These are phyloP conservation scores for Neoarius graeffei DNA, from an alignment of 2,113 vertebrate genomes.

Conservation along the genomic window DNA sequence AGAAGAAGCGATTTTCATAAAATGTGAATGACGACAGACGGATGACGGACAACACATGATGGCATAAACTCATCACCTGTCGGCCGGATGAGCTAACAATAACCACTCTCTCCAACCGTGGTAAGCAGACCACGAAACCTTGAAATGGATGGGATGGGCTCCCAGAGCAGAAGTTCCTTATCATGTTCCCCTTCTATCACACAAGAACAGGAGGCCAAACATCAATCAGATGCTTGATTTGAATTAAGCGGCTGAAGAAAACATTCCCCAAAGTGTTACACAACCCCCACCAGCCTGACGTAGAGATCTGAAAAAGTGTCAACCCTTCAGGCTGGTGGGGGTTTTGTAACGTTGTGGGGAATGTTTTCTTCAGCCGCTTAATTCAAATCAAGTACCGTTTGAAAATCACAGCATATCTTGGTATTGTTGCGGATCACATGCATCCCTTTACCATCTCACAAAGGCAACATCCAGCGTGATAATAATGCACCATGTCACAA, in stretches of 20 bases:
- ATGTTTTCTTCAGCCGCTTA: background rate
- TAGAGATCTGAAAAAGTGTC: background rate
- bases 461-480: background rate
- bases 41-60: no score
- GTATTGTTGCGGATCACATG: background rate
- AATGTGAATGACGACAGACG: no score
- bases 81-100: no score
- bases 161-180: background rate
- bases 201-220: no score
- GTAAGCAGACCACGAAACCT: no score
- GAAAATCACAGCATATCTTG: background rate
- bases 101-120: no score
- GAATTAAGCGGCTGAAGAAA: background rate
- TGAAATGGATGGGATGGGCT: background rate
- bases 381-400: background rate
- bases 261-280: background rate
- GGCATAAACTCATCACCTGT: no score
- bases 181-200: background rate
- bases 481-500: background rate
- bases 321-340: background rate
- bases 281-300: background rate
- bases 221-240: background rate
- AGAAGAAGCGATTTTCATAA: no score
- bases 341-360: background rate
- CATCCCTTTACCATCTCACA: background rate